A percentile compares a stretch with the other conserved stretches of the same genome.
Conservation (phyloP, 2,113 vertebrate species). For the Eclectus roratus region DNA sequence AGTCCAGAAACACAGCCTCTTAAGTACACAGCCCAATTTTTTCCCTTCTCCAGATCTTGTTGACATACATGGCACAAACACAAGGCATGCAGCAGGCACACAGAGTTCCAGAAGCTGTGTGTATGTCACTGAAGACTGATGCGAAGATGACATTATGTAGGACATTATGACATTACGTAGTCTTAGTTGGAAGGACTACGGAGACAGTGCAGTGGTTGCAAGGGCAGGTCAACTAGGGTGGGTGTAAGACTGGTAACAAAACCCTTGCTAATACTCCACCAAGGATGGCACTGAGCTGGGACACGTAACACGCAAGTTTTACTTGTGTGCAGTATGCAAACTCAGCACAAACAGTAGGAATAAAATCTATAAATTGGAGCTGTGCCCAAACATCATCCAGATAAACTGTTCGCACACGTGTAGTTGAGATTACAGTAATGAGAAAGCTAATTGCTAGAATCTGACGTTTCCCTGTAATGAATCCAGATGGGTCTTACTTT, state of each 20-base stretch:
- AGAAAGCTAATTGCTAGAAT: neutral
- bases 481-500: neutral
- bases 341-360: neutral
- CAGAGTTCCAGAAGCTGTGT: neutral
- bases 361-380: neutral
- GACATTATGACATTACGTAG: no score
- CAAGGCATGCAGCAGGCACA: neutral
- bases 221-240: neutral
- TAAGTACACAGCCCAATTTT: neutral
- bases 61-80: neutral
- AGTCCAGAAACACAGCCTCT: neutral
- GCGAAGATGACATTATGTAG: rapidly evolving
- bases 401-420: neutral
- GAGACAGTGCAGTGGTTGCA: neutral
- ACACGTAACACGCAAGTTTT: neutral
- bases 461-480: neutral
- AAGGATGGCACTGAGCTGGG: neutral
- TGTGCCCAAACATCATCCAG: neutral
- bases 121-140: neutral
- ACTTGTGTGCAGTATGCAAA: neutral
- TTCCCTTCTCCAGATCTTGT: neutral
- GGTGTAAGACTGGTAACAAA: neutral
- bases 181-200: neutral
- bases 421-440: neutral
- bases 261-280: neutral